Percentiles rank a stretch among this genome's conserved stretches.
Conservation (phyloP, 2,797 vertebrate genomes). For the Chelidonichthys spinosus region DNA sequence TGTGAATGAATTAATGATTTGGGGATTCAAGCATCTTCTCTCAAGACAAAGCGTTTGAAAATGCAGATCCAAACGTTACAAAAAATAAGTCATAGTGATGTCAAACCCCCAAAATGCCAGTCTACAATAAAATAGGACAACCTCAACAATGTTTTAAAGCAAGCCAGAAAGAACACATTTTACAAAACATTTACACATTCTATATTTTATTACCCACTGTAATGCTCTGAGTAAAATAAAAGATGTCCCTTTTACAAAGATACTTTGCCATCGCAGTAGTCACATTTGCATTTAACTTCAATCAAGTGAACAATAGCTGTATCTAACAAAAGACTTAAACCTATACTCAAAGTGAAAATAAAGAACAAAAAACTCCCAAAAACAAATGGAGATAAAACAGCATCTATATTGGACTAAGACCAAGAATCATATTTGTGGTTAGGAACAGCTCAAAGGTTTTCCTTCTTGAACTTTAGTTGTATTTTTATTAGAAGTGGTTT, state of each 20-base stretch:
- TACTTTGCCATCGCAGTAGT: conserved; percentile 31
- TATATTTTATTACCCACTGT: neutral
- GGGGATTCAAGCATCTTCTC: neutral
- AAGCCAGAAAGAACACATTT: conserved; percentile 29
- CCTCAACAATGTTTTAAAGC: conserved; percentile 5
- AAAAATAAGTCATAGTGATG: neutral
- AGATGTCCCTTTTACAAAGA: conserved; percentile 47
- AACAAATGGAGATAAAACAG: neutral
- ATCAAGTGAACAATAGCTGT: neutral
- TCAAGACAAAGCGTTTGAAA: neutral
- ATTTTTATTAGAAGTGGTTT: conserved; percentile 31
- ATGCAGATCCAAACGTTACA: neutral
- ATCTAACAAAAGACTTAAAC: neutral
- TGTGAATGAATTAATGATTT: neutral
- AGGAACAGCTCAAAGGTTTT: conserved; percentile 48
- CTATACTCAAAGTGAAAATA: neutral
- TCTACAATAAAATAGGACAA: conserved; percentile 40
- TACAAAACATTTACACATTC: conserved; percentile 13
- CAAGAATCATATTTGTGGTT: conserved; percentile 17
- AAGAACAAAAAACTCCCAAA: neutral
- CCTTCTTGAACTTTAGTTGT: neutral
- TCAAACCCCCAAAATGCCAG: neutral
- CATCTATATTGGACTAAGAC: conserved; percentile 31
- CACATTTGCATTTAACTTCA: conserved; percentile 3
- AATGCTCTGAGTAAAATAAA: conserved; percentile 14